Evolutionary conservation across 2,888 invertebrate species (phyloP).

Genomic region (Dorcus hopei): DNA sequence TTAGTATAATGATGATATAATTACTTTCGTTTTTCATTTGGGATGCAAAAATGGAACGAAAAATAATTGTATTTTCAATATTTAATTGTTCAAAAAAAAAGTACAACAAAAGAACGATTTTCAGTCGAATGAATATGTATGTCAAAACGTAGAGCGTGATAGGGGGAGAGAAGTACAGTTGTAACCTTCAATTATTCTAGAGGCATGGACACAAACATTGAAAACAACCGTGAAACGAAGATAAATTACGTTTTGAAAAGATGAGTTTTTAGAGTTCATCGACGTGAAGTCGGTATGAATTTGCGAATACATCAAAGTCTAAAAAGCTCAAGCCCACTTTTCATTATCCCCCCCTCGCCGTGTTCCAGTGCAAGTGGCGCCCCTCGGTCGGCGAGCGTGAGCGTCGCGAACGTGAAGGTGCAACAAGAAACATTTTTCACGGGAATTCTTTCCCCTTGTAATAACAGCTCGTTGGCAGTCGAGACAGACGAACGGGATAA

Average conservation of each 20-base stretch:
- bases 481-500: constrained; percentile 43
- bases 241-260: constrained; percentile 50
- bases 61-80: too few species aligned
- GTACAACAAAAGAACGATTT: too few species aligned
- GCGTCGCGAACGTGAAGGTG: constrained; percentile 33
- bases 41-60: too few species aligned
- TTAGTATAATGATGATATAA: too few species aligned
- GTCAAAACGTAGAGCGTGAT: too few species aligned
- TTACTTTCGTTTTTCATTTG: too few species aligned
- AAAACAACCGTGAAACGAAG: constrained; percentile 49
- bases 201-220: constrained; percentile 39
- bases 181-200: constrained; percentile 41
- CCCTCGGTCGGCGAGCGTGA: constrained; percentile 34
- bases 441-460: constrained; percentile 39
- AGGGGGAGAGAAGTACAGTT: constrained; percentile 9
- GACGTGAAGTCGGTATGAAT: constrained; percentile 50
- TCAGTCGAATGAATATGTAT: too few species aligned
- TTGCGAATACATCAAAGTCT: constrained; percentile 51
- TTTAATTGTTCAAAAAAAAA: too few species aligned
- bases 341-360: constrained; percentile 42
- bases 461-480: constrained; percentile 42
- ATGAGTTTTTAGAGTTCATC: constrained; percentile 51
- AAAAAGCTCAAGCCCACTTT: constrained; percentile 48
- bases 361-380: constrained; percentile 34
- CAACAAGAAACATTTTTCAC: constrained; percentile 41